Base-by-base conservation (phyloP, 2,888 invertebrate species). In the Yponomeuta plumbellus region DNA sequence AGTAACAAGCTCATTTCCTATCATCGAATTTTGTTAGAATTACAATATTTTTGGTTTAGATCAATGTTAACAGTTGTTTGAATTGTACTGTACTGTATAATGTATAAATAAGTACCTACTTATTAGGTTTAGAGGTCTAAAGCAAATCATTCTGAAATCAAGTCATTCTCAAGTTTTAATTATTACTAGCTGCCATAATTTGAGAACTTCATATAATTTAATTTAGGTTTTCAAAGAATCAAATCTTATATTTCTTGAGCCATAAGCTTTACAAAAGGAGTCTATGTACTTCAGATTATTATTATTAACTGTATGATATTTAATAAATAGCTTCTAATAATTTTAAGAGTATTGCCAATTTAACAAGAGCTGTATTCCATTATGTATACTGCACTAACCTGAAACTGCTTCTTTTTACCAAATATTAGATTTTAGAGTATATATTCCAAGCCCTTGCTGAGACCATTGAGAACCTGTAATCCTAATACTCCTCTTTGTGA, bases 141-240 rank as follows among this genome's bases (percentile, higher is more conserved):
- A 8, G 34, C 34, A 34, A 34, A 34, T 34, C 5, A 17, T 52
- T 13, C 4, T 52, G 17, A 17, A 17, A 6, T 52, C 17, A 3
- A 11, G 0, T 11, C 23, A 59, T 62, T 21, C 62, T 20, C 20
- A 20, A 44, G 23, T 65, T 59, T 20, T 65, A 34, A 20, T 58
- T 21, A 59, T 39, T 65, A 20, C 59, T 65, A 65, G 65, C 58
- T 65, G 65, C 65, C 65, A 65, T 58, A 65, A 20, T 65, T 22
- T 13, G 40, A 63, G 2, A 61, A 26, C 23, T 26, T 61, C 22
- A 59, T 21, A 59, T 21, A 59, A 59, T 23, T 22, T 59, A 0
- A 22, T 21, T 22, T 11, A 11, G 59, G 23, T 21, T 21, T 21
- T 57, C 57, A 17, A n/a, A n/a, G n/a, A 57, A 13, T 59, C 11